Conservation (phyloP, 2,888 invertebrate genomes). For the Ochropacha duplaris region DNA sequence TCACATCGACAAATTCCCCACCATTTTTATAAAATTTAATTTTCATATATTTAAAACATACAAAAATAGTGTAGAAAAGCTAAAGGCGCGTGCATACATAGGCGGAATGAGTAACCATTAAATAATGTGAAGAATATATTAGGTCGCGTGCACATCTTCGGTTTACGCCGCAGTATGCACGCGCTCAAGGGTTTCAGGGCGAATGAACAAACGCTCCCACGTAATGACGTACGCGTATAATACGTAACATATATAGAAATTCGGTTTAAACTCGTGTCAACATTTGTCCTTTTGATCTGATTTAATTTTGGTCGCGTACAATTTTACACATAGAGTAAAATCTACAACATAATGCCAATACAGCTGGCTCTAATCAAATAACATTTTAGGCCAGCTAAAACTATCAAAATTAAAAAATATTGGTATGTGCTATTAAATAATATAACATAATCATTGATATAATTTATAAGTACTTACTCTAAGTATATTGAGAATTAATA, state of each 20-base stretch:
- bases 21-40: slow-evolving; percentile 6
- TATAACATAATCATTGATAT: background rate
- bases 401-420: background rate
- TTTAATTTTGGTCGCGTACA: background rate
- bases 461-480: background rate
- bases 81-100: slow-evolving; percentile 6
- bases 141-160: background rate
- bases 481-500: background rate
- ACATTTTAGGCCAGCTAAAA: background rate
- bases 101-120: background rate
- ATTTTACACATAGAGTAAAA: background rate
- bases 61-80: slow-evolving; percentile 27
- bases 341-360: background rate
- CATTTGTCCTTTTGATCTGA: background rate
- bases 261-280: background rate
- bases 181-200: background rate
- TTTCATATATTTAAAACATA: slow-evolving; percentile 13
- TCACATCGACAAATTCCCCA: slow-evolving; percentile 7
- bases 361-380: background rate
- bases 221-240: background rate
- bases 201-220: background rate
- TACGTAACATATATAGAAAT: background rate
- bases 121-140: background rate
- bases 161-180: background rate
- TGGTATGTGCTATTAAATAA: background rate